A percentile compares a stretch with the other conserved stretches of the same genome.
These are phyloP conservation scores for Naso thynnoides DNA, from an alignment of 2,797 vertebrate species.

Conservation along the genomic window DNA sequence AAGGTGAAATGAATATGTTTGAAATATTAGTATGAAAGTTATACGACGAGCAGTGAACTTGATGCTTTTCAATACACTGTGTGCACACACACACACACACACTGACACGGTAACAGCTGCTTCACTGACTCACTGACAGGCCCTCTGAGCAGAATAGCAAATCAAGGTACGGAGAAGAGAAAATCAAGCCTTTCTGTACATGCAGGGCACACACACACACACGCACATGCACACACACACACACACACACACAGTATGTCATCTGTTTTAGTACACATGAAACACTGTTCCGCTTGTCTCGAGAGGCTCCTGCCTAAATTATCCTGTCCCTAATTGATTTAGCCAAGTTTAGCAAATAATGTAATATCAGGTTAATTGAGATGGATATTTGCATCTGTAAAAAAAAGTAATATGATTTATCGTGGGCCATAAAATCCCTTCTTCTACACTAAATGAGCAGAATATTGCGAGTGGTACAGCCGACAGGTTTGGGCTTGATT, in stretches of 20 bases:
- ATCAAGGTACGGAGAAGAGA: conserved; percentile 34
- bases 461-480: conserved; percentile 55
- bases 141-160: conserved; percentile 34
- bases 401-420: conserved; percentile 63
- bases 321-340: conserved; percentile 62
- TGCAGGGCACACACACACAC: not conserved
- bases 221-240: conserved; percentile 2
- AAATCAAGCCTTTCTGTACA: conserved; percentile 20
- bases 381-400: conserved; percentile 64
- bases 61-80: conserved; percentile 13
- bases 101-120: conserved; percentile 33
- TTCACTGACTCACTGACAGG: conserved; percentile 36
- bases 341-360: conserved; percentile 68
- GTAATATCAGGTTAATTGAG: conserved; percentile 73
- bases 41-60: conserved; percentile 11
- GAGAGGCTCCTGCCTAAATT: conserved; percentile 50
- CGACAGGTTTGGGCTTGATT: conserved; percentile 38
- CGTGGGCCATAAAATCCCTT: conserved; percentile 55
- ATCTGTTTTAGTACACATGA: conserved; percentile 41
- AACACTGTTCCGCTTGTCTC: conserved; percentile 59
- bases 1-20: conserved; percentile 12
- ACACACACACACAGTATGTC: conserved; percentile 4
- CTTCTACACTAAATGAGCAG: conserved; percentile 46
- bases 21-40: conserved; percentile 41
- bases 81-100: conserved; percentile 19